Evolutionary conservation across 2,113 vertebrate genomes (phyloP).

Genomic region (Casuarius casuarius): DNA sequence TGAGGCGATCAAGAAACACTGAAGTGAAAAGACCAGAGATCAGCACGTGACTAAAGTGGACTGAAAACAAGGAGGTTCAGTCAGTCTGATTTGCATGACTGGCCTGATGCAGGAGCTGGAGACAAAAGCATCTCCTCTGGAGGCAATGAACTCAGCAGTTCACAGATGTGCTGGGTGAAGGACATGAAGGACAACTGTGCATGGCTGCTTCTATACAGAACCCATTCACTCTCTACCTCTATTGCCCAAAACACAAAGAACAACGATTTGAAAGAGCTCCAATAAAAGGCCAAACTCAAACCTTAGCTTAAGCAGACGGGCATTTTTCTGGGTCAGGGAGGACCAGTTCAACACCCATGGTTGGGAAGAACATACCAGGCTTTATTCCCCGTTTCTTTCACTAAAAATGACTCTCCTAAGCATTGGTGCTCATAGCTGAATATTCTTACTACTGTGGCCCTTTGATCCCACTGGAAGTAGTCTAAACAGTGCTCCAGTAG

Average conservation of each 20-base stretch:
- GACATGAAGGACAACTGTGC: neutral
- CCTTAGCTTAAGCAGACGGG: neutral
- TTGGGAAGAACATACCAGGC: neutral
- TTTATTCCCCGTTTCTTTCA: neutral
- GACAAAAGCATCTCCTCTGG: constrained; percentile 19
- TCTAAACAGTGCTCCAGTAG: neutral
- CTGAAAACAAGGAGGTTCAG: constrained; percentile 13
- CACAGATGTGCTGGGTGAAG: constrained; percentile 18
- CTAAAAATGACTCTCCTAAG: neutral
- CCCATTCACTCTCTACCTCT: neutral
- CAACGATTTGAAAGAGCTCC: neutral
- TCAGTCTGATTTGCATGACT: constrained; percentile 3
- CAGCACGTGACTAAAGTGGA: constrained; percentile 1
- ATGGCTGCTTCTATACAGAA: neutral
- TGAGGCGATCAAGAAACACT: constrained; percentile 1
- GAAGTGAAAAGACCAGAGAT: neutral
- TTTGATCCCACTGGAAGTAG: neutral
- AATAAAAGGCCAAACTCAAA: constrained; percentile 11
- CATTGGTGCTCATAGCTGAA: neutral
- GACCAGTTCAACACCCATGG: neutral
- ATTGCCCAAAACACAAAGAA: constrained; percentile 5
- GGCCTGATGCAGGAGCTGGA: neutral
- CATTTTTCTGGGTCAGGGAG: neutral
- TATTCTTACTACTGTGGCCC: neutral
- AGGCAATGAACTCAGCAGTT: constrained; percentile 9